Conservation (phyloP, 2,113 vertebrate species). For the Gallinago undulata region DNA sequence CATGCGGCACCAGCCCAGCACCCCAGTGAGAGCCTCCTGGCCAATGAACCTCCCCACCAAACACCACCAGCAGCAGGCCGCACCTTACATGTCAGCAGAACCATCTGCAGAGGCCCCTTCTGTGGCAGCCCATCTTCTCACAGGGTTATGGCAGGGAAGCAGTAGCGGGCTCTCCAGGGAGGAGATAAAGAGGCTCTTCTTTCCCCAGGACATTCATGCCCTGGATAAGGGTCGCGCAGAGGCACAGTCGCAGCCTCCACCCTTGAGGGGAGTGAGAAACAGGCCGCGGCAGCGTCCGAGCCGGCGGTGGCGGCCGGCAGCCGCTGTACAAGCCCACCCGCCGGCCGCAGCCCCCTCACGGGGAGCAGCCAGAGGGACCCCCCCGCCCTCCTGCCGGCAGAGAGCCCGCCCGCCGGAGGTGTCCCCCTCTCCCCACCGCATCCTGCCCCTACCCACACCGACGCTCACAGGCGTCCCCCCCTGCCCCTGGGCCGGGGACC, state of each 20-base stretch:
- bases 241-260: too few relatives aligned
- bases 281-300: background rate
- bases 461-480: background rate
- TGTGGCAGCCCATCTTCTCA: background rate
- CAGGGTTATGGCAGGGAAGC: too few relatives aligned
- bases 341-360: background rate
- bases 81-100: accelerated
- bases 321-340: too few relatives aligned
- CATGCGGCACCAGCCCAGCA: accelerated
- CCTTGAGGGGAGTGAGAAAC: accelerated
- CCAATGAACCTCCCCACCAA: accelerated
- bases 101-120: accelerated
- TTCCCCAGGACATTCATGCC: accelerated
- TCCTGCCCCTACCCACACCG: background rate
- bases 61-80: background rate
- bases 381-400: background rate
- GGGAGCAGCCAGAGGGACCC: too few relatives aligned
- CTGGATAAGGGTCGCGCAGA: accelerated
- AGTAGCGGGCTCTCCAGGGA: accelerated
- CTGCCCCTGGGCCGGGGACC: too few relatives aligned
- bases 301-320: background rate
- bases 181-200: background rate
- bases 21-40: background rate
- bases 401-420: too few relatives aligned
- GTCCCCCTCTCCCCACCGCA: background rate